Conservation (phyloP, 2,797 vertebrate genomes). For the Sebastes hubbsi region DNA sequence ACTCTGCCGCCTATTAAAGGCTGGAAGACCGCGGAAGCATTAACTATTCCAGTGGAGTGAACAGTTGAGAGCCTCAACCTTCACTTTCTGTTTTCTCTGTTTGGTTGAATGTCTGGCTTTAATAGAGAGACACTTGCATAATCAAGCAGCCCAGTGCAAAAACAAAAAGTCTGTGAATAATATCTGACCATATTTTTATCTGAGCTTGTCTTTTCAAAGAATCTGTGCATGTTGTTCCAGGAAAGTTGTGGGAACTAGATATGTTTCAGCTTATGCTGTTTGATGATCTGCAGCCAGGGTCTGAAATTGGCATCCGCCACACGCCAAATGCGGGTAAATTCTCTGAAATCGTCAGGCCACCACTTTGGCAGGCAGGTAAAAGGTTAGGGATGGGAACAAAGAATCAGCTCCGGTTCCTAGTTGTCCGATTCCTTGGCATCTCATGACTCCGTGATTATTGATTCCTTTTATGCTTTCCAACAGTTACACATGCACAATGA, state of each 20-base stretch:
- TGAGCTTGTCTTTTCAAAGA: constrained; percentile 13
- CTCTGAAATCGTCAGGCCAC: too few species aligned
- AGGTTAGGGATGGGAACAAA: too few species aligned
- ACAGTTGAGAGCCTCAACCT: constrained; percentile 43
- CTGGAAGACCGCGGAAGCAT: constrained; percentile 46
- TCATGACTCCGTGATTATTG: too few species aligned
- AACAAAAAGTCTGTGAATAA: constrained; percentile 16
- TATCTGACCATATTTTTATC: constrained; percentile 31
- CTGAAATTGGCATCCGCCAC: neutral
- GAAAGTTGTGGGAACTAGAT: neutral
- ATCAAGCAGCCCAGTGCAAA: neutral
- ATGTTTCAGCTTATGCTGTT: constrained; percentile 14
- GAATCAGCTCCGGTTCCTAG: too few species aligned
- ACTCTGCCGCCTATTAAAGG: constrained; percentile 52
- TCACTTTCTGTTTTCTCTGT: constrained; percentile 48
- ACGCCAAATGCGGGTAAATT: neutral
- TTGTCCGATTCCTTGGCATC: too few species aligned
- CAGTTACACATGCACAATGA: too few species aligned
- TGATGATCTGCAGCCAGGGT: neutral
- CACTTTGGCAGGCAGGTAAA: too few species aligned
- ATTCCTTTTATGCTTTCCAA: too few species aligned
- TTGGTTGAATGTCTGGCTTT: constrained; percentile 39
- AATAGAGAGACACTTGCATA: constrained; percentile 40
- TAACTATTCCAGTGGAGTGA: constrained; percentile 48
- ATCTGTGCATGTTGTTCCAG: constrained; percentile 20